Conservation (phyloP, 2,888 invertebrate genomes). For the Tipula vernalis region DNA sequence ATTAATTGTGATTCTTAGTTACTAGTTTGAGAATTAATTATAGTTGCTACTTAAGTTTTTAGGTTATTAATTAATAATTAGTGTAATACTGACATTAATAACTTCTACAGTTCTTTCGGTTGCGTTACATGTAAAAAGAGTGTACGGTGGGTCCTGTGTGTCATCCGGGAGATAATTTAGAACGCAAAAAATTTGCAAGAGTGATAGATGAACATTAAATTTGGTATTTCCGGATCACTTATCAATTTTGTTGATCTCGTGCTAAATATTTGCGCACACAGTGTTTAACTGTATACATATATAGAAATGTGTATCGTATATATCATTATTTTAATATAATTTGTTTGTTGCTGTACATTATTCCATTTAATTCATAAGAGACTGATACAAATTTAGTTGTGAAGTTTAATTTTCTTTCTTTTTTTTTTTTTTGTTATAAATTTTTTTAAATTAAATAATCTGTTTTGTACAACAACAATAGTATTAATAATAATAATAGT, state of each 20-base stretch:
- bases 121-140: too few relatives aligned
- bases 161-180: too few relatives aligned
- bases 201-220: not conserved
- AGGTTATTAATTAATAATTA: too few relatives aligned
- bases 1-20: too few relatives aligned
- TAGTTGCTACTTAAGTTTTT: too few relatives aligned
- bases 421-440: not conserved
- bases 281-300: not conserved
- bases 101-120: too few relatives aligned
- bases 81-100: too few relatives aligned
- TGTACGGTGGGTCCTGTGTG: too few relatives aligned
- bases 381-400: not conserved
- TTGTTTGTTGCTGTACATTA: slow-evolving; percentile 4
- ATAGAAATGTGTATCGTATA: not conserved
- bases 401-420: not conserved
- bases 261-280: not conserved
- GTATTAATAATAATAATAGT: not conserved
- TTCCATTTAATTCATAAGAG: slow-evolving; percentile 4
- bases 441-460: not conserved
- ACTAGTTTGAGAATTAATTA: too few relatives aligned
- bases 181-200: too few relatives aligned
- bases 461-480: slow-evolving; percentile 4
- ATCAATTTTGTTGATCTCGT: slow-evolving; percentile 4
- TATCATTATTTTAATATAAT: not conserved
- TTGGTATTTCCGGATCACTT: not conserved